Base-by-base conservation (phyloP, 2,888 invertebrate genomes). In the Heliconius erato region DNA sequence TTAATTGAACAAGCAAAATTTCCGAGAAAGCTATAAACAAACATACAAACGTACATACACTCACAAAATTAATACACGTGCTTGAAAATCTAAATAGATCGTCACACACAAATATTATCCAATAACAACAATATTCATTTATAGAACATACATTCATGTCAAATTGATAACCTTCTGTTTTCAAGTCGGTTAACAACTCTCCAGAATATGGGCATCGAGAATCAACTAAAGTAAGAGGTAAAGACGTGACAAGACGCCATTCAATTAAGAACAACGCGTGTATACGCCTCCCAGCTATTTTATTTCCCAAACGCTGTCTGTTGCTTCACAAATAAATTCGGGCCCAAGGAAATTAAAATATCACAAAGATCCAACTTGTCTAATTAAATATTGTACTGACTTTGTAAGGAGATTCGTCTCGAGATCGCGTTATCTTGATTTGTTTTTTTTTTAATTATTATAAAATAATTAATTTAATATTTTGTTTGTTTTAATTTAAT, bases 361-460 rank as follows among this genome's bases (percentile, higher is more conserved):
- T 81, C 78, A 81, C 35, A 68, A 81, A 71, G 74, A 79, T 79
- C 79, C 49, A 49, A 71, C 65, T 69, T 72, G 79, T 76, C 74
- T 81, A 81, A 79, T 83, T 83, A 83, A 81, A 79, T 83, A 83
- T 83, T 79, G 76, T 54, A 79, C 74, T 67, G 63, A 69, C 32
- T 83, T 80, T 71, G 69, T 49, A 79, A 83, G 69, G 74, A 76
- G 74, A 69, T 68, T 69, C 74, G 67, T 65, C 79, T 74, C 54
- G 14, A 76, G 59, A 76, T 76, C 35, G n/a, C 59, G 74, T 59
- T 35, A 74, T 74, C n/a, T 59, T 7, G 26, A 14, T 2, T 63
- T 28, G 11, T 44, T 26, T 40, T 63, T 63, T 28, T 26, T 26
- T 74, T n/a, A 2, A 23, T 35, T 59, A 14, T n/a, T 12, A 44